Base-by-base conservation (phyloP, 1,140 invertebrate genomes). In the Ericerus pela region DNA sequence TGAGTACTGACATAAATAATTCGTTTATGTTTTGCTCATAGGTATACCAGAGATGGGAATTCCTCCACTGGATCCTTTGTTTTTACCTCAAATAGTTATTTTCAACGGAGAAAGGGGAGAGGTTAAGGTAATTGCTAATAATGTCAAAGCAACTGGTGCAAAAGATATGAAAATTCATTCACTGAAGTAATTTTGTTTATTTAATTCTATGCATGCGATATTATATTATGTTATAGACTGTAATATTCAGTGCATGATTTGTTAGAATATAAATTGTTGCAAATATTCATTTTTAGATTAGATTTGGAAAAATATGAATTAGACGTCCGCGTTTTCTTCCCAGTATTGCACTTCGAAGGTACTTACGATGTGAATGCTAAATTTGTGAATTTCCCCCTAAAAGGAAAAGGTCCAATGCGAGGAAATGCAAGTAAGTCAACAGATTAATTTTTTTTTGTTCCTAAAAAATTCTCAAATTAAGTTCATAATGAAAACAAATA, bases 21-120 rank as follows among this genome's bases (percentile, higher is more conserved):
- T n/a, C 30, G n/a, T 33, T n/a, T n/a, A n/a, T 33, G n/a, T 33
- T 33, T 33, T 33, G n/a, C n/a, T n/a, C n/a, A 10, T 22, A 65
- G 80, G 80, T 51, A 80, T 81, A 54, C 76, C 77, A 1, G 79
- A 81, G 66, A 64, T 82, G 11, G 72, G 77, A 1, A 77, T 80
- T 12, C 80, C 80, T 0, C 65, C 76, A 1, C 73, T 81, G 3
- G 81, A 83, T 57, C 80, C 81, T 0, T 66, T 83, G 20, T 53
- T 63, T 5, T 70, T 83, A 2, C 69, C 75, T 0, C 62, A 72
- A 60, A 69, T 72, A 14, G 57, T 61, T 22, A 60, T 65, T 20
- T 47, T 43, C 14, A 18, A 36, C 11, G 22, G 29, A 11, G 20
- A 22, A 20, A 2, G 3, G 3, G 20, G 12, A 4, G 51, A 55